A percentile compares a stretch with the other conserved stretches of the same genome.
These are phyloP conservation scores for Lepidocyrtinus sp. DNA, from an alignment of 2,888 invertebrate genomes.

Conservation along the genomic window DNA sequence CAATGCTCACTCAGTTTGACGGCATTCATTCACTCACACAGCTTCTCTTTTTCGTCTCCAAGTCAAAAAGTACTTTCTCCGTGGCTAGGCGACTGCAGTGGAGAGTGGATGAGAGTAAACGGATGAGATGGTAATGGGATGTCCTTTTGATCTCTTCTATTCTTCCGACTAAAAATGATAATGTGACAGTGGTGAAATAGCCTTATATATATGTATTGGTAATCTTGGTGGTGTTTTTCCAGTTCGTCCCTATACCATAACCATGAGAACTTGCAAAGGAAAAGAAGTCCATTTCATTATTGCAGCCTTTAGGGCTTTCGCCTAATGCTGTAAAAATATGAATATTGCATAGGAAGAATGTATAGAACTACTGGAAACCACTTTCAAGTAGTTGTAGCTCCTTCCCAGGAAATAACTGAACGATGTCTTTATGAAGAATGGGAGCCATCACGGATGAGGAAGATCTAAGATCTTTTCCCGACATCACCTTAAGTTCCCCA, in stretches of 20 bases:
- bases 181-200: slow-evolving; percentile 55
- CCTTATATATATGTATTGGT: slow-evolving; percentile 35
- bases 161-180: slow-evolving; percentile 55
- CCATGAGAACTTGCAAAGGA: no score
- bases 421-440: neutral
- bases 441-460: neutral
- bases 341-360: neutral
- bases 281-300: neutral
- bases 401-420: neutral
- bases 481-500: neutral
- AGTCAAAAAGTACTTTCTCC: neutral
- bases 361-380: neutral
- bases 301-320: neutral
- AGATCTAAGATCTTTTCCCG: neutral
- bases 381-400: neutral
- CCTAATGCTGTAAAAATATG: neutral
- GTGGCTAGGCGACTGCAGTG: slow-evolving; percentile 48
- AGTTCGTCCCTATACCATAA: slow-evolving; percentile 7
- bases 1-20: neutral
- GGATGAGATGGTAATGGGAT: slow-evolving; percentile 62
- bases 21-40: neutral
- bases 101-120: slow-evolving; percentile 60
- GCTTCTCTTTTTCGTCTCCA: neutral
- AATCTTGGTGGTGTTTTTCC: slow-evolving; percentile 28
- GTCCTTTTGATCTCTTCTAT: slow-evolving; percentile 58